phyloP scores from a whole-genome alignment of 2,113 vertebrate genomes.

The Paradoxurus hermaphroditus region DNA sequence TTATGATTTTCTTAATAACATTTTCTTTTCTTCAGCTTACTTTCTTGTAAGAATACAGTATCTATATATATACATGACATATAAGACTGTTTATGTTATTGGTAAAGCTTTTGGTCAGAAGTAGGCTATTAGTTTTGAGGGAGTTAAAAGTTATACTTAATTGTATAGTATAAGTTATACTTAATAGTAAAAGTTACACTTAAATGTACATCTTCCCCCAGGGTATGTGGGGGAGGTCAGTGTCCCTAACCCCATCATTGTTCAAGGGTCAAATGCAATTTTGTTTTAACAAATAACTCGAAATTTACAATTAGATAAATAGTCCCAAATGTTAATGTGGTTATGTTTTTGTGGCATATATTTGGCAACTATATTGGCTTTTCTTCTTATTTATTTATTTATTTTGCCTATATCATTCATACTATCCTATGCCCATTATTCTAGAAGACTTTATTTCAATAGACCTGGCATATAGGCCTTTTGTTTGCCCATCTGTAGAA shows the following conservation, averaged over 20 bases:
- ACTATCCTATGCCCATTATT: background rate
- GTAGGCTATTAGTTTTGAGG: background rate
- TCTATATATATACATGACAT: background rate
- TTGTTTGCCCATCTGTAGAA: background rate
- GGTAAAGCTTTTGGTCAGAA: background rate
- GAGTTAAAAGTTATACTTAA: background rate
- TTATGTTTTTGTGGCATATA: background rate
- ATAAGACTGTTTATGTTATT: background rate
- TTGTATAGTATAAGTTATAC: too few species aligned
- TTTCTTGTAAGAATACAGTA: background rate
- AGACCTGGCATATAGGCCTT: background rate
- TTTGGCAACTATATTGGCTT: background rate
- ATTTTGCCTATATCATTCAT: background rate
- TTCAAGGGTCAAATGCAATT: background rate
- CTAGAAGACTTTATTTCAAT: background rate
- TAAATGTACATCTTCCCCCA: background rate
- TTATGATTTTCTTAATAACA: background rate
- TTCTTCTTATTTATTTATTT: background rate
- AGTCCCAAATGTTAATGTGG: background rate
- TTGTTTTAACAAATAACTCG: background rate
- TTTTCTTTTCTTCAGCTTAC: background rate
- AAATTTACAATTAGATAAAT: background rate
- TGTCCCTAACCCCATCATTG: background rate
- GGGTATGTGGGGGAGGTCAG: background rate
- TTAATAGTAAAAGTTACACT: background rate